Evolutionary conservation across 2,888 invertebrate genomes (phyloP), one percentile per base, ranked within the genome.

Genomic region (Bembecia ichneumoniformis): DNA sequence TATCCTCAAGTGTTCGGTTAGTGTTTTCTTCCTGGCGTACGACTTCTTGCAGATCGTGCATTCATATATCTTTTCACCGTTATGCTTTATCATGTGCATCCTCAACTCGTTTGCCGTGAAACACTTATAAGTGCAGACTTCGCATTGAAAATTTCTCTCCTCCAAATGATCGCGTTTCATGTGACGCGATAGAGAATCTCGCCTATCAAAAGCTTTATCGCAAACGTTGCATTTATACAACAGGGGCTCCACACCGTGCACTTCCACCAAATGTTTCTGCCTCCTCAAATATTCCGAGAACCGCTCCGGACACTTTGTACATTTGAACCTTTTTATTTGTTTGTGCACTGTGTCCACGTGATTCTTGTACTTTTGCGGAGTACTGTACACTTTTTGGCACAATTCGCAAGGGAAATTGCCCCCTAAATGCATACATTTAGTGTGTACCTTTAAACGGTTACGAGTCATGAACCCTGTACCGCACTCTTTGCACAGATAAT

Each of bases 1-100:
- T 46, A 82, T 83, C 10, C 79, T 55, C 73, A 83, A 72, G 53
- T 86, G 84, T 40, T 82, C 78, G 2, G 69, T 75, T 7, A 84
- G 51, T 0, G 79, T 82, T 48, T 74, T 80, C 61, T 77, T 78
- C 40, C 80, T 66, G 0, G 77, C 79, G 48, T 83, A 87, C 0
- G 77, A 68, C 52, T 84, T 86, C 11, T 77, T 77, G 55, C 87
- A 83, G 0, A 82, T 74, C 0, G 71, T 62, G 53, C 87, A 87
- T 47, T 77, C 74, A 17, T 57, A 76, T 9, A 75, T 76, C 40
- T 73, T 63, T 3, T 77, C 75, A 0, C 77, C 78, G 0, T 68
- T 77, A 40, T 82, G 82, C 17, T 80, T 81, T 0, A 75, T 64
- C 77, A 78, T 75, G 7, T 81, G 81, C 0, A 75, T 74, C 1